Base-by-base conservation (phyloP, 2,113 vertebrate species). In the Terrapene triunguis region DNA sequence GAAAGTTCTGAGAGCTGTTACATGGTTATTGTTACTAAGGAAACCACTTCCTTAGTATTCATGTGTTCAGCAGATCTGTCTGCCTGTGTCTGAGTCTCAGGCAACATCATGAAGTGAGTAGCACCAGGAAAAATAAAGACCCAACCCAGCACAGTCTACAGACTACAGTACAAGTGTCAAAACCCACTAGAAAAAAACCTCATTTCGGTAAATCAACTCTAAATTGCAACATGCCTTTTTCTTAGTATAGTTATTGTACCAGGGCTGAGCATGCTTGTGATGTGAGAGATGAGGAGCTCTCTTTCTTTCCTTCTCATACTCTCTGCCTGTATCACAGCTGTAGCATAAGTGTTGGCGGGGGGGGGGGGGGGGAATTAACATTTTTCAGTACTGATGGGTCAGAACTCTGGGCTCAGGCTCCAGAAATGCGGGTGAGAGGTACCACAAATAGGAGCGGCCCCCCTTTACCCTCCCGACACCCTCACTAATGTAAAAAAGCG, bases 21-120 rank as follows among this genome's bases (percentile, higher is more conserved):
- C 83, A 1, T 92, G 93, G 97, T 97, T 97, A 96, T 98, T 97
- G 98, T 98, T 98, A 98, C 98, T 98, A 98, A 92, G 98, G 98
- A 98, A 98, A 98, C 98, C 96, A 83, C 90, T 97, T 98, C 98
- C 98, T 98, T 97, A 97, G 97, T 96, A 98, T 98, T 97, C 98
- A 97, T 97, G 92, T 96, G 97, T 97, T 98, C 97, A 89, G 97
- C 96, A 95, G 96, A 95, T 96, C 90, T 32, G 92, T 74, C 84
- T 95, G 42, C 14, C 94, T 93, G 85, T 10, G 9, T 90, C 88
- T 42, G 89, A 96, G 93, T 90, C 91, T 74, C 87, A 94, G 96
- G 91, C 80, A 42, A 35, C 91, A 87, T 81, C 89, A 92, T 88
- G 62, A 95, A 97, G 94, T 82, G 86, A 96, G 95, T 48, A 88